These are phyloP conservation scores for Operophtera brumata DNA, from an alignment of 2,888 invertebrate genomes.

Conservation along the genomic window DNA sequence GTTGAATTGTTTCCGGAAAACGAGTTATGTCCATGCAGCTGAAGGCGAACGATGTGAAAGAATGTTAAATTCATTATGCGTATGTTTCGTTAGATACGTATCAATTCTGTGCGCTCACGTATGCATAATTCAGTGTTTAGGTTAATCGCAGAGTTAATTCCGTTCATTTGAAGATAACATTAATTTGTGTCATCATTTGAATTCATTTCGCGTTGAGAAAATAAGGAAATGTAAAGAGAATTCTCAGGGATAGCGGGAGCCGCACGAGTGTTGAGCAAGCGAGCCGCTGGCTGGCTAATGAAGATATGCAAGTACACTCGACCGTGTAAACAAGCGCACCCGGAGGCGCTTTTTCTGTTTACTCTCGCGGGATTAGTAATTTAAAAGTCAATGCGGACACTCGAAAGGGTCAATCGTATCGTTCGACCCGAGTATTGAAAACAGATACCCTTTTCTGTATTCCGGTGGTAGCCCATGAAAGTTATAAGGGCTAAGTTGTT, in stretches of 20 bases:
- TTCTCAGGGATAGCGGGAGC: slow-evolving; percentile 42
- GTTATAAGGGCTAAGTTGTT: slow-evolving; percentile 81
- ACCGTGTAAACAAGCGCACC: slow-evolving; percentile 71
- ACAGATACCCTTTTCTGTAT: slow-evolving; percentile 80
- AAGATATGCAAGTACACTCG: slow-evolving; percentile 77
- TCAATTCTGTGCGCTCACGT: slow-evolving; percentile 53
- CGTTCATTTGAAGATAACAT: slow-evolving; percentile 35
- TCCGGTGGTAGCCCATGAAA: slow-evolving; percentile 77
- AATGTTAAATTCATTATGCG: slow-evolving; percentile 65
- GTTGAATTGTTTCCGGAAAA: slow-evolving; percentile 74
- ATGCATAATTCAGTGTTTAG: slow-evolving; percentile 53
- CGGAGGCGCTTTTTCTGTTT: slow-evolving; percentile 71
- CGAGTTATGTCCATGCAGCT: slow-evolving; percentile 54
- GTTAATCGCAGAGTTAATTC: slow-evolving; percentile 44
- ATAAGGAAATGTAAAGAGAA: slow-evolving; percentile 45
- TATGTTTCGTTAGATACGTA: slow-evolving; percentile 60
- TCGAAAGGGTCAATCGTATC: slow-evolving; percentile 79
- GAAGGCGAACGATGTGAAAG: slow-evolving; percentile 56
- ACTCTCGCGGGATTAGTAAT: slow-evolving; percentile 79
- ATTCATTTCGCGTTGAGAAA: slow-evolving; percentile 48
- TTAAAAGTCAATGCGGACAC: slow-evolving; percentile 81
- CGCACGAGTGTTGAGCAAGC: slow-evolving; percentile 68
- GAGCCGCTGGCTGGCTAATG: slow-evolving; percentile 61
- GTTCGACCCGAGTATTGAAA: slow-evolving; percentile 75
- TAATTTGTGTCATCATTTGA: slow-evolving; percentile 41